Evolutionary conservation across 2,888 invertebrate genomes (phyloP), one percentile per base, ranked within the genome.

Genomic region (Eristalis arbustorum): DNA sequence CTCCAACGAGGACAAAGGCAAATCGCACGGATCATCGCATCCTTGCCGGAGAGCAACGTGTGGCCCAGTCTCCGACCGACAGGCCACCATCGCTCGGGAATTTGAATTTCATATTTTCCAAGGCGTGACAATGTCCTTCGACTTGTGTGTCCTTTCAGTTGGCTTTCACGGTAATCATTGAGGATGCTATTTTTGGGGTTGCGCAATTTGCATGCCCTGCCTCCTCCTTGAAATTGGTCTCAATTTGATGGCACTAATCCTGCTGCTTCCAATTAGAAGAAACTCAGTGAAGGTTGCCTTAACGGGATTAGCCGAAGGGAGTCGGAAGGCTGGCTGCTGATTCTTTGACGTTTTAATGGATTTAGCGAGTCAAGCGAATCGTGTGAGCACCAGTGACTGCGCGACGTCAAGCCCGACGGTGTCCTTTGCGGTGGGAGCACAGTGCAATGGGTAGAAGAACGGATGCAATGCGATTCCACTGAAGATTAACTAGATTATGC

Each of bases 241-340:
- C 73, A 73, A 69, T 74, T 83, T 72, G 18, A 13, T 37, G 62
- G 40, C 67, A 62, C 62, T 80, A 78, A 67, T 67, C 61, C 40
- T 25, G 8, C 11, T 63, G 57, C 34, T 37, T 68, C 57, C 68
- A 64, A 73, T 83, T 73, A 59, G 23, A 73, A 28, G 40, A n/a
- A 49, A 49, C 49, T 18, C 49, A 49, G 4, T 49, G 49, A 49
- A 49, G 49, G 49, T 49, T 49, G 49, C 49, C 37, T 59, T 37
- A 64, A 69, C 57, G 18, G 18, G 64, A 76, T 75, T 75, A 69
- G 42, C 62, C 22, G 49, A 4, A 28, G n/a, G 61, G 13, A 18
- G 25, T 11, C 3, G 13, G 40, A 23, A 13, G n/a, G n/a, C n/a
- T n/a, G n/a, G 11, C 67, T 10, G 3, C 13, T 14, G 62, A 3